Evolutionary conservation across 2,888 invertebrate genomes (phyloP), one percentile per base, ranked within the genome.

Genomic region (Melanargia galathea): DNA sequence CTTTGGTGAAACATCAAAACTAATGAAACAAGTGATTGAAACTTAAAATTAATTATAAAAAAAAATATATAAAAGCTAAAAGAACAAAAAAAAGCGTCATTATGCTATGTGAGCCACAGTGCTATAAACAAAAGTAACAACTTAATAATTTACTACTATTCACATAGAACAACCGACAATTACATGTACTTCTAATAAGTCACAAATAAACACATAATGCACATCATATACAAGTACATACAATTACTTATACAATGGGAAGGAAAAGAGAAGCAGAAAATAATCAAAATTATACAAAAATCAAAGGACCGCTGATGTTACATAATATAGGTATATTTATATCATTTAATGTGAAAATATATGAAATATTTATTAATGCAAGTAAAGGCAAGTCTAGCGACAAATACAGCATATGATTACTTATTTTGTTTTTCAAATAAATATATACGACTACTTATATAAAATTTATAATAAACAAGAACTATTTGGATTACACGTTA

Each of bases 1-100:
- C 64, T 63, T 62, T 63, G 63, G 63, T 60, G 63, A 45, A 54
- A 58, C n/a, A 57, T 62, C 11, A 33, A 51, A 62, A 56, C 24
- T 11, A 61, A 60, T 51, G 40, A 40, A 60, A 20, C 7, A 51
- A 52, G 35, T 35, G 22, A 20, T 20, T 13, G 6, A 35, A 52
- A 24, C 55, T 40, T 40, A 40, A 40, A 40, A 22, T n/a, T 38
- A 54, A 35, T 13, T 13, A 24, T 26, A 26, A n/a, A 40, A 16
- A 40, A 13, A 35, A 13, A 52, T 33, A 7, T 40, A 55, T 40
- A n/a, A 35, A 40, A 20, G 33, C 35, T 52, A 52, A 33, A 51
- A 20, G 18, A 26, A 51, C 49, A 51, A 33, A 13, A 52, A 30
- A 35, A n/a, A 13, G 24, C 33, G 33, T 4, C 3, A 52, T 20